phyloP scores from a whole-genome alignment of 2,113 vertebrate genomes.

The Marmota flaviventris region DNA sequence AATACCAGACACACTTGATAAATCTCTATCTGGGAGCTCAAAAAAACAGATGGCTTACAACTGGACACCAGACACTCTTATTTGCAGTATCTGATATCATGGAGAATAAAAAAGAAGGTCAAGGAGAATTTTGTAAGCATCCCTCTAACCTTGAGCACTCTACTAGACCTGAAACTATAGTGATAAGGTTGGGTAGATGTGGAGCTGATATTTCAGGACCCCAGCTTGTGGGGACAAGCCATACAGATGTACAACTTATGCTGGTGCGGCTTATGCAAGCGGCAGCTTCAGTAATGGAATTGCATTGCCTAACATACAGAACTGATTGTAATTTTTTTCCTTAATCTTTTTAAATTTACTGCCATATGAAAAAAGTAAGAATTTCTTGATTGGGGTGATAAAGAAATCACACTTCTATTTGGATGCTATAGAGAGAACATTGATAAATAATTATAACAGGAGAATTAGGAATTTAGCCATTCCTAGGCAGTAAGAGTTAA shows the following conservation, averaged over 20 bases:
- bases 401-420: neutral
- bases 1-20: neutral
- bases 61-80: neutral
- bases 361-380: neutral
- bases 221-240: neutral
- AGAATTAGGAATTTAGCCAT: neutral
- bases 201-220: neutral
- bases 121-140: neutral
- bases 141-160: neutral
- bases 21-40: constrained; percentile 41
- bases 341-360: constrained; percentile 16
- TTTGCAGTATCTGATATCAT: neutral
- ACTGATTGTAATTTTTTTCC: neutral
- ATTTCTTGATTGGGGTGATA: neutral
- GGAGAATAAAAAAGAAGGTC: neutral
- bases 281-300: neutral
- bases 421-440: neutral
- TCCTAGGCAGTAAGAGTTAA: neutral
- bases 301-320: neutral
- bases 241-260: neutral
- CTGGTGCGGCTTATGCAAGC: neutral
- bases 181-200: accelerated
- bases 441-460: neutral
- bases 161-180: neutral
- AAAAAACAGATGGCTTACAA: constrained; percentile 10